Conservation (phyloP, 1,140 invertebrate genomes). For the Papilio polytes region DNA sequence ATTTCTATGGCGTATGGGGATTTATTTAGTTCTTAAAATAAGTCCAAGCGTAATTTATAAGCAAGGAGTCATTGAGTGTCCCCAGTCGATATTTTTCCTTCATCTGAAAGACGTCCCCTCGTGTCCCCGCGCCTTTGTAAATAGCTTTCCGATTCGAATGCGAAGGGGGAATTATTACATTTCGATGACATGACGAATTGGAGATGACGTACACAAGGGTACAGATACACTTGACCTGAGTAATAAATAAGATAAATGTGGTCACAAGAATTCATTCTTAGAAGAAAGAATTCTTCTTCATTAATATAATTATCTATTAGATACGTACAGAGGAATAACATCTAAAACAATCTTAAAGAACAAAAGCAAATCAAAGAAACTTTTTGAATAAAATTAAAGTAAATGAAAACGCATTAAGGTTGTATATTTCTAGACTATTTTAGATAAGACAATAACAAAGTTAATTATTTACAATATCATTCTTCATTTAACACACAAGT, state of each 20-base stretch:
- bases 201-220: constrained; percentile 61
- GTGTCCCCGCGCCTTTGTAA: constrained; percentile 69
- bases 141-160: constrained; percentile 71
- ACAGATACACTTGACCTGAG: constrained; percentile 48
- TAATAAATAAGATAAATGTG: constrained; percentile 2
- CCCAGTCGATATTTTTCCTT: constrained; percentile 65
- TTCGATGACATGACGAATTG: constrained; percentile 81
- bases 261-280: background rate
- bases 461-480: no score
- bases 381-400: no score
- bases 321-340: no score
- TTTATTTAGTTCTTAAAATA: constrained; percentile 39
- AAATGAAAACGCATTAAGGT: no score
- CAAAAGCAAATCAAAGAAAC: no score
- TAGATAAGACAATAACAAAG: no score
- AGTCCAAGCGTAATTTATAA: constrained; percentile 51
- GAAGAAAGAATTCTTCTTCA: no score
- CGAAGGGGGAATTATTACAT: constrained; percentile 78
- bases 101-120: constrained; percentile 58
- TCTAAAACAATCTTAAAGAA: no score
- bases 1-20: background rate
- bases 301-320: background rate
- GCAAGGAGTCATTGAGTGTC: constrained; percentile 59
- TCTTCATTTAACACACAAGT: no score
- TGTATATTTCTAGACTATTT: no score